Percentiles rank a stretch among this genome's conserved stretches.
Evolutionary conservation across 2,888 invertebrate genomes (phyloP).

Genomic region (Ochropacha duplaris): DNA sequence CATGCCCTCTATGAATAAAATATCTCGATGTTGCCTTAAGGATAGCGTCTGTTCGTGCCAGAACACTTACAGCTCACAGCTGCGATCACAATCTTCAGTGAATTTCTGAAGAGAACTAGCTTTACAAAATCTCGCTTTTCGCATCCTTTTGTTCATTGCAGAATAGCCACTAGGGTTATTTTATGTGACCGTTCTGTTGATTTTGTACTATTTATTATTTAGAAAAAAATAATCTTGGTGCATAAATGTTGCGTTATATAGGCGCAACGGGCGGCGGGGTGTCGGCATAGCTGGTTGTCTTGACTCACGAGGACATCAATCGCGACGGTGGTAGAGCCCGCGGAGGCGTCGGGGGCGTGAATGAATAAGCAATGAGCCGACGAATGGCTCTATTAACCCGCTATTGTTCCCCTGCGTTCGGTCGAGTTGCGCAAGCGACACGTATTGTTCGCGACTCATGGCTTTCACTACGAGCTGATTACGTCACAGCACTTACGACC

Average conservation of each 20-base stretch:
- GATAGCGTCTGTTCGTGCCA: conserved; percentile 69
- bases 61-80: conserved; percentile 64
- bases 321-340: conserved; percentile 58
- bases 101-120: conserved; percentile 56
- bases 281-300: conserved; percentile 34
- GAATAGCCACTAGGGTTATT: conserved; percentile 47
- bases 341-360: conserved; percentile 79
- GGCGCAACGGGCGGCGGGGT: conserved; percentile 11
- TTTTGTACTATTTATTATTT: conserved; percentile 7
- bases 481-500: conserved; percentile 68
- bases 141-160: conserved; percentile 51
- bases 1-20: conserved; percentile 78
- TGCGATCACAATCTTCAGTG: conserved; percentile 65
- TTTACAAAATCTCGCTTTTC: conserved; percentile 60
- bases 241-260: not conserved
- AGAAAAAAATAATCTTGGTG: not conserved
- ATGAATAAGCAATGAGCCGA: conserved; percentile 81
- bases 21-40: conserved; percentile 72
- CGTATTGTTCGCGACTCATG: conserved; percentile 70
- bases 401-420: conserved; percentile 74
- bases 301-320: conserved; percentile 67
- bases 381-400: conserved; percentile 80
- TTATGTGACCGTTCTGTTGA: conserved; percentile 21
- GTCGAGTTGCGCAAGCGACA: conserved; percentile 76
- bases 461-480: conserved; percentile 70